Evolutionary conservation across 2,888 invertebrate species (phyloP), one percentile per base, ranked within the genome.

Genomic region (Drosophila robusta): DNA sequence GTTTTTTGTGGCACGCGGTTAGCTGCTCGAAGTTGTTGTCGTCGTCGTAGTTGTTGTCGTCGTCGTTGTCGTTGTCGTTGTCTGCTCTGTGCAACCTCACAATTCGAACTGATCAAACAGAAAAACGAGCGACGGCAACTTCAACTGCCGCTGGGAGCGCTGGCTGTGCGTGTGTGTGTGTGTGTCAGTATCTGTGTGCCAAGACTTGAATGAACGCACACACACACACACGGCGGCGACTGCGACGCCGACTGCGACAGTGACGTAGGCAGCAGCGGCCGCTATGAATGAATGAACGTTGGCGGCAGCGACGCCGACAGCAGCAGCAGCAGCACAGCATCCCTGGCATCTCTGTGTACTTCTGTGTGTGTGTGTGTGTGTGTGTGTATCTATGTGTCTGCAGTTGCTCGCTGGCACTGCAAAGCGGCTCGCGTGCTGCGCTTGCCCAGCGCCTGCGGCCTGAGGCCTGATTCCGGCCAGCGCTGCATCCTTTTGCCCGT

Each of bases 81-180:
- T 84, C 85, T 78, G 78, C 76, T 78, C 85, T 69, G 80, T 82
- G 79, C 90, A 90, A 91, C 91, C 90, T 92, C 90, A 91, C 91
- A 90, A 91, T 91, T 89, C 91, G 91, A 91, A 91, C 90, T 91
- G 91, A 92, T 91, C 92, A 90, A 91, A 90, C 90, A 89, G 91
- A 90, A 44, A 67, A 61, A 64, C 76, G 67, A 67, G 90, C 71
- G 70, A 71, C 67, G 61, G 46, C 75, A 68, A 68, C 72, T 58
- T 67, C 70, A 44, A 57, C 54, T 46, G 55, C 55, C 47, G 58
- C 61, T 36, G 34, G 36, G 55, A 55, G 45, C 34, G 55, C 12
- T 56, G 8, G 67, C 26, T 24, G 8, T 3, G 11, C 12, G 29
- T 18, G 9, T 39, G 49, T 42, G 64, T 54, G 42, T 26, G 41